Percentiles rank a stretch among this genome's conserved stretches.
phyloP scores from a whole-genome alignment of 1,140 invertebrate species.

The Papilio polyxenes region DNA sequence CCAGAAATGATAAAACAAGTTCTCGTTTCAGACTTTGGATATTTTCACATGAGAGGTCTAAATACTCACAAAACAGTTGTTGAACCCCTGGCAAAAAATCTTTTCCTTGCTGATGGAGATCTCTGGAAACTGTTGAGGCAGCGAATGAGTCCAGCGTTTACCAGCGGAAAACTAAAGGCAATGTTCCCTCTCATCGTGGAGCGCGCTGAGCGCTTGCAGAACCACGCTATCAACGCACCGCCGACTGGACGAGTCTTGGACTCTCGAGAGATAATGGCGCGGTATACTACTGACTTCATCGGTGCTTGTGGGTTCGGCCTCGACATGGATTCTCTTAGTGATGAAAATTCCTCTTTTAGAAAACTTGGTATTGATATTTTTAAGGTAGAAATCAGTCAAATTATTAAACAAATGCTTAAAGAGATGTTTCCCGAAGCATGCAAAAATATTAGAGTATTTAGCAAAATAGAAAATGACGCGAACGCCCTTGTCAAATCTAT shows the following conservation, averaged over 20 bases:
- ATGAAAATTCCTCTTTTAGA: constrained; percentile 57
- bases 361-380: too few species aligned
- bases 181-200: constrained; percentile 66
- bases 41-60: constrained; percentile 8
- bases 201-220: background rate
- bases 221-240: background rate
- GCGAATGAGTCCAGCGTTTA: constrained; percentile 80
- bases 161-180: constrained; percentile 37
- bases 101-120: constrained; percentile 21
- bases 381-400: too few species aligned
- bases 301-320: background rate
- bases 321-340: constrained; percentile 7
- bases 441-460: too few species aligned
- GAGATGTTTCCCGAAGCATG: too few species aligned
- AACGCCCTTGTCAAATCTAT: too few species aligned
- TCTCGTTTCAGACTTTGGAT: background rate
- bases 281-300: constrained; percentile 63
- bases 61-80: constrained; percentile 6
- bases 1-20: constrained; percentile 8
- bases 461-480: too few species aligned
- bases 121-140: constrained; percentile 35
- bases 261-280: background rate
- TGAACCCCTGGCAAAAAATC: background rate
- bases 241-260: constrained; percentile 1
- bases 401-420: too few species aligned